phyloP scores from a whole-genome alignment of 1,140 invertebrate genomes.

The Thereuonema tuberculata region DNA sequence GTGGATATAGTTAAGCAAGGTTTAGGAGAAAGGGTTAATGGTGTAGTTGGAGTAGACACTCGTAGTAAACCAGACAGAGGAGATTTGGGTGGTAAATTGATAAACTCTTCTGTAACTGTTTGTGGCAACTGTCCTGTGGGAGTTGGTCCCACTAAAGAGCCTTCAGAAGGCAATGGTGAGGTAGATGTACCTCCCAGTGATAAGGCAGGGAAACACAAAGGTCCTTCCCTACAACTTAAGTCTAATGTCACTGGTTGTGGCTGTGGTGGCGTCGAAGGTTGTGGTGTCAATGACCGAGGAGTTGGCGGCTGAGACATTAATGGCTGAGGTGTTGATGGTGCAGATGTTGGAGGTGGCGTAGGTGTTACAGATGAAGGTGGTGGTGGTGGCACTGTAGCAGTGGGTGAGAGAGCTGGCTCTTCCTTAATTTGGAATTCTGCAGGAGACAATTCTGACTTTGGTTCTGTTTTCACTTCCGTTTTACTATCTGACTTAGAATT shows the following conservation, averaged over 20 bases:
- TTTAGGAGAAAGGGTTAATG: too few relatives aligned
- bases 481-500: slow-evolving; percentile 17
- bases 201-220: too few relatives aligned
- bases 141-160: not conserved
- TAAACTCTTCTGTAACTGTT: not conserved
- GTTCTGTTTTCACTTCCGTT: not conserved
- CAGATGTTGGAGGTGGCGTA: slow-evolving; percentile 23
- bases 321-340: slow-evolving; percentile 15
- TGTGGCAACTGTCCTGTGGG: not conserved
- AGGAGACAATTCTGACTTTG: slow-evolving; percentile 15
- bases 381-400: slow-evolving; percentile 30
- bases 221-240: too few relatives aligned
- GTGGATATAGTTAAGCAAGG: too few relatives aligned
- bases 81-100: too few relatives aligned
- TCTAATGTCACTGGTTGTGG: slow-evolving; percentile 3
- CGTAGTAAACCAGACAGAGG: too few relatives aligned
- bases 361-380: slow-evolving; percentile 18
- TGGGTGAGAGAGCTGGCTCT: slow-evolving; percentile 52
- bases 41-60: too few relatives aligned
- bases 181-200: too few relatives aligned
- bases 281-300: not conserved
- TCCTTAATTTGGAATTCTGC: slow-evolving; percentile 28
- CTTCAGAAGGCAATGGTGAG: not conserved
- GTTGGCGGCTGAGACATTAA: not conserved
- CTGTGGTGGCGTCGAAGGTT: slow-evolving; percentile 4